These are phyloP conservation scores for Oreochromis mossambicus DNA, from an alignment of 2,797 vertebrate genomes.

Conservation along the genomic window DNA sequence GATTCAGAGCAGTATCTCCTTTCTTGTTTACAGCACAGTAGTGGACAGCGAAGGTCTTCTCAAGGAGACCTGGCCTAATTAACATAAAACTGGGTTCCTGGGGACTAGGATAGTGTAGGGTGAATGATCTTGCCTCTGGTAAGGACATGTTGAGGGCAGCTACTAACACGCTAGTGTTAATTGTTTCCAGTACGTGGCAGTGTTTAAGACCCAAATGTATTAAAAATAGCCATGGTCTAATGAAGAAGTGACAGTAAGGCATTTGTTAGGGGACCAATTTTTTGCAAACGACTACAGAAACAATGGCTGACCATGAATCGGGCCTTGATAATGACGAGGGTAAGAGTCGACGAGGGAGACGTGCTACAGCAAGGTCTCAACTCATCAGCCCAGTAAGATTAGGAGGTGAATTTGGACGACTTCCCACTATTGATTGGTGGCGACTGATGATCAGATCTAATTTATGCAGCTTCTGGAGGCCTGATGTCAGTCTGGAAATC, in stretches of 20 bases:
- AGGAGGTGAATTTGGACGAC: constrained; percentile 59
- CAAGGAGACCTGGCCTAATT: constrained; percentile 92
- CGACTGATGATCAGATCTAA: constrained; percentile 68
- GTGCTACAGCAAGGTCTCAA: constrained; percentile 55
- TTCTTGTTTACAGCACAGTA: constrained; percentile 81
- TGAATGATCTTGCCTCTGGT: constrained; percentile 86
- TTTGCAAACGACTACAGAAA: constrained; percentile 50
- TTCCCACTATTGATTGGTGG: constrained; percentile 63
- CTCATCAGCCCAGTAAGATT: constrained; percentile 62
- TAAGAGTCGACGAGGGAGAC: constrained; percentile 19
- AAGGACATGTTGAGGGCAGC: constrained; percentile 86
- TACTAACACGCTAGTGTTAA: constrained; percentile 83
- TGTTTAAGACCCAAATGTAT: constrained; percentile 80
- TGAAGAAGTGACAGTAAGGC: constrained; percentile 61
- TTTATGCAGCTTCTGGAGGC: constrained; percentile 59
- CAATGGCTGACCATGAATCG: constrained; percentile 16
- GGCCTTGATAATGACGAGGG: constrained; percentile 40
- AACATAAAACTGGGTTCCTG: constrained; percentile 85
- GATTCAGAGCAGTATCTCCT: constrained; percentile 66
- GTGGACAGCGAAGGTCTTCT: constrained; percentile 87
- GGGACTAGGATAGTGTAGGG: constrained; percentile 74
- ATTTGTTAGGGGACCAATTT: constrained; percentile 61
- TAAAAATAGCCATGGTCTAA: constrained; percentile 74
- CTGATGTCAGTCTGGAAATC: constrained; percentile 55
- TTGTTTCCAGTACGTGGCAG: constrained; percentile 80